A percentile compares a stretch with the other conserved stretches of the same genome.
Evolutionary conservation across 2,888 invertebrate genomes (phyloP).

Genomic region (Melipona beecheii): DNA sequence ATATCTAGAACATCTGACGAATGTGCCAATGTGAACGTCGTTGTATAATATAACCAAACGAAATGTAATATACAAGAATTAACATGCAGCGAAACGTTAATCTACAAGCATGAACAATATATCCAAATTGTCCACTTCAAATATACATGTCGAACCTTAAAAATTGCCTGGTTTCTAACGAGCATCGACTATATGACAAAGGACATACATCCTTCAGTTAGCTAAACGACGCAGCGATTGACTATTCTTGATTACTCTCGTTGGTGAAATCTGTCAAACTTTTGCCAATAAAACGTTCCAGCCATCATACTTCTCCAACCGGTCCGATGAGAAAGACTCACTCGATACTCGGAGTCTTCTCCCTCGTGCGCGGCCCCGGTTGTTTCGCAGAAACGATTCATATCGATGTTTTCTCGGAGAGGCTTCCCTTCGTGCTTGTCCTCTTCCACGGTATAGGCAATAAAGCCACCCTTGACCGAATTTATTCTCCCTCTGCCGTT

Average conservation of each 20-base stretch:
- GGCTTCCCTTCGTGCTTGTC: neutral
- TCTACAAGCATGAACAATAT: too few species aligned
- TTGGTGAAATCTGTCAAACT: neutral
- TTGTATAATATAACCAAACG: too few species aligned
- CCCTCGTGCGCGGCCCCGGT: conserved; percentile 4
- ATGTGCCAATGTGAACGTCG: too few species aligned
- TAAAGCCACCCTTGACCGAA: conserved; percentile 50
- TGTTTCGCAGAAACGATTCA: conserved; percentile 36
- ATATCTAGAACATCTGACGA: too few species aligned
- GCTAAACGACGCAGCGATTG: neutral
- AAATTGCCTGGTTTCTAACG: neutral
- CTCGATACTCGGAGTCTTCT: neutral
- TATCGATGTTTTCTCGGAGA: conserved; percentile 48
- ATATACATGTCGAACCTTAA: neutral
- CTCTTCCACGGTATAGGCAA: conserved; percentile 21
- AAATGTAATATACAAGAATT: too few species aligned
- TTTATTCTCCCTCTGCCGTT: neutral
- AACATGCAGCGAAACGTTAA: too few species aligned
- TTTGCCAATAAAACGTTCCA: neutral
- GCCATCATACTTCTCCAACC: neutral
- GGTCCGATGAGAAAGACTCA: neutral
- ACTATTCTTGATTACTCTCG: too few species aligned
- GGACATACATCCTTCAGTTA: neutral
- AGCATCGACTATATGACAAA: neutral
- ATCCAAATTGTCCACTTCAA: too few species aligned